Conservation (phyloP, 53 echinoderm and acorn worm genomes). For the Actinopyga echinites region DNA sequence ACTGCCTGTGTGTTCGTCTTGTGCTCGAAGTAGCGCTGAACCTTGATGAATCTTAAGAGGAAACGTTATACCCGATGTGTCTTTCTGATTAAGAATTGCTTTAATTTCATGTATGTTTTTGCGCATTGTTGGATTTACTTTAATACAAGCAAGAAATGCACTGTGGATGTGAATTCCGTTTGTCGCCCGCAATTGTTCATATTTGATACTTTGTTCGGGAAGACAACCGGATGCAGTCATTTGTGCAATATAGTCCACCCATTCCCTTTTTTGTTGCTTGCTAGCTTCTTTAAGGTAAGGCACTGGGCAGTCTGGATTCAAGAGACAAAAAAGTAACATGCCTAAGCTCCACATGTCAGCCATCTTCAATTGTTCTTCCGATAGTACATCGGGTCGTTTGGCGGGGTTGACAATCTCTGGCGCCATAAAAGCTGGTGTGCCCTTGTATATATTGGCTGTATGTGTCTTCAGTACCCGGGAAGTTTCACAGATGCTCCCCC, state of each 20-base stretch:
- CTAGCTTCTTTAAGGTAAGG: conserved; percentile 11
- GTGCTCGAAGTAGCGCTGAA: neutral
- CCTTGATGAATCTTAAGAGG: neutral
- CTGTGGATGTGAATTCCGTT: neutral
- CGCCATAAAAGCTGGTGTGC: conserved; percentile 12
- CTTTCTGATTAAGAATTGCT: neutral
- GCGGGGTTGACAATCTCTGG: neutral
- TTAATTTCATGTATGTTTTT: neutral
- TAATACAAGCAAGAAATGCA: neutral
- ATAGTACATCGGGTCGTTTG: neutral
- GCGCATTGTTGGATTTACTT: neutral
- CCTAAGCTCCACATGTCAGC: conserved; percentile 1
- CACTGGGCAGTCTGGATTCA: conserved; percentile 1
- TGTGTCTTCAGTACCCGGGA: neutral
- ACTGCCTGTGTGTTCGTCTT: neutral
- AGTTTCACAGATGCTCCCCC: neutral
- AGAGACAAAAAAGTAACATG: neutral
- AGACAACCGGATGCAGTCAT: neutral
- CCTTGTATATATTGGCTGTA: neutral
- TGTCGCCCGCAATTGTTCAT: neutral
- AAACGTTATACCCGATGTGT: neutral
- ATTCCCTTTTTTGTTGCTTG: neutral
- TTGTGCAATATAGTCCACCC: neutral
- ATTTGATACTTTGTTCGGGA: neutral
- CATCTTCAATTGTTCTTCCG: neutral